Conservation (phyloP, 2,113 vertebrate genomes). For the Neotragus moschatus region DNA sequence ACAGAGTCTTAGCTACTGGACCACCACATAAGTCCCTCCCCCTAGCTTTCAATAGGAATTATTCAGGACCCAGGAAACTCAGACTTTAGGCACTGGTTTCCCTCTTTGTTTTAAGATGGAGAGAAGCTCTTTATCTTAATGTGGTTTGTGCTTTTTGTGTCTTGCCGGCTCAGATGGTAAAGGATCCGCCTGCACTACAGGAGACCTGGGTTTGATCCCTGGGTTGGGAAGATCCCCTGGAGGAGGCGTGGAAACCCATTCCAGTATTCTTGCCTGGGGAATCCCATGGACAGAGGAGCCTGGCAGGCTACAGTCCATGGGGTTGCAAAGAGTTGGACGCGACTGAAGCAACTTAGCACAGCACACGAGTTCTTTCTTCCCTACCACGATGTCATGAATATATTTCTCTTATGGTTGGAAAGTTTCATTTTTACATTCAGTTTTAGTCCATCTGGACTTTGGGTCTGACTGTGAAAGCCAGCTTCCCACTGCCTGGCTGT, state of each 20-base stretch:
- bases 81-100: neutral
- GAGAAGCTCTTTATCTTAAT: neutral
- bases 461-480: neutral
- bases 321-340: accelerated
- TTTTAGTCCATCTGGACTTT: neutral
- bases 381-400: neutral
- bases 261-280: neutral
- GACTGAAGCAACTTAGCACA: neutral
- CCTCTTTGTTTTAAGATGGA: neutral
- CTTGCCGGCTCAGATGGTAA: neutral
- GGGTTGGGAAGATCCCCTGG: neutral
- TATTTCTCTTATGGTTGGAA: neutral
- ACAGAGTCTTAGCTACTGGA: neutral
- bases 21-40: neutral
- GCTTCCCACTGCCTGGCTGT: neutral
- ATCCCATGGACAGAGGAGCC: neutral
- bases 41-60: neutral
- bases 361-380: neutral
- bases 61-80: neutral
- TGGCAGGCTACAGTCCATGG: neutral
- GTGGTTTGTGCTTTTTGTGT: neutral
- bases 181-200: neutral
- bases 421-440: neutral
- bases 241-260: neutral
- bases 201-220: neutral